These are phyloP conservation scores for Gymnoscopelus microlampas DNA, from an alignment of 2,797 vertebrate species.

Conservation along the genomic window DNA sequence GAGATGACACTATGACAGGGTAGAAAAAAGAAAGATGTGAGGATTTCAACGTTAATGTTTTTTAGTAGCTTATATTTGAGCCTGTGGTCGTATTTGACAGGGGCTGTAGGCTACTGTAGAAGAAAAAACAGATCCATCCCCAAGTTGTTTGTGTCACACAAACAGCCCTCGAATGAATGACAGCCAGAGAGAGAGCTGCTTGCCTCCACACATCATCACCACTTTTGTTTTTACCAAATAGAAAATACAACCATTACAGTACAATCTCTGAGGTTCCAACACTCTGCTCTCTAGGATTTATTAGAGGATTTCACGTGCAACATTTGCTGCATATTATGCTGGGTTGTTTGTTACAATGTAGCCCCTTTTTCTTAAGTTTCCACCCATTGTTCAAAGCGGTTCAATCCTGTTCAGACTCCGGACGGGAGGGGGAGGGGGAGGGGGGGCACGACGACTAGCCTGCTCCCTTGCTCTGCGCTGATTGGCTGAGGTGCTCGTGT, in stretches of 20 bases:
- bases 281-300: fast-evolving
- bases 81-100: not conserved
- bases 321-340: constrained; percentile 11
- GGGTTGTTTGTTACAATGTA: constrained; percentile 64
- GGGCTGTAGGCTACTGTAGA: not conserved
- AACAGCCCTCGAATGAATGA: constrained; percentile 73
- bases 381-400: constrained; percentile 99
- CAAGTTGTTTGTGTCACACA: constrained; percentile 55
- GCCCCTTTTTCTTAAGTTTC: constrained; percentile 75
- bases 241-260: not conserved
- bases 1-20: too few species aligned
- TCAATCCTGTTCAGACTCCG: constrained; percentile 99
- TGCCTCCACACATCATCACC: constrained; percentile 9
- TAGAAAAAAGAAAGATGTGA: too few species aligned
- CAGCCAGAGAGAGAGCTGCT: constrained; percentile 46
- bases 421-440: constrained; percentile 61
- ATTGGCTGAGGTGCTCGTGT: constrained; percentile 91
- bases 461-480: constrained; percentile 34
- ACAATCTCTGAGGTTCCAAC: not conserved
- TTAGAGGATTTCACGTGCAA: not conserved
- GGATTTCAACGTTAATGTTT: too few species aligned
- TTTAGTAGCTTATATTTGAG: too few species aligned
- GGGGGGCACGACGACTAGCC: constrained; percentile 72
- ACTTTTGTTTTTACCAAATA: constrained; percentile 41
- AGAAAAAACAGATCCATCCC: constrained; percentile 13